Evolutionary conservation across 2,797 vertebrate species (phyloP), one percentile per base, ranked within the genome.

Genomic region (Liparis tanakae): DNA sequence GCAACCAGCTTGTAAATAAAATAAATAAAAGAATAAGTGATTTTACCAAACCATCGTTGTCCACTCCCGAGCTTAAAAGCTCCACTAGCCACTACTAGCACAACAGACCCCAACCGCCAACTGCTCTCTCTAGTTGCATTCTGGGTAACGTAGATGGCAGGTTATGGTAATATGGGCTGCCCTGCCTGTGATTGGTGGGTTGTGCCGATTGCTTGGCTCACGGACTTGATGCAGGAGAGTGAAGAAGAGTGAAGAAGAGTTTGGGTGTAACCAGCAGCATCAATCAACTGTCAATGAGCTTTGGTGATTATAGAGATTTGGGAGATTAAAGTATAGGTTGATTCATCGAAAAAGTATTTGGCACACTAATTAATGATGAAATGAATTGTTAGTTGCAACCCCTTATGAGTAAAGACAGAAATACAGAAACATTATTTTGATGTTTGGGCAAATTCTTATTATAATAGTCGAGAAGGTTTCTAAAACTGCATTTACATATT

Each of bases 401-500:
- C 44, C 14, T 34, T 22, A 41, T 18, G n/a, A 46, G 30, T 39
- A 12, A 41, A 58, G 20, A 48, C 22, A n/a, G 22, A 17, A 30
- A 48, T 18, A 39, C 13, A n/a, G 30, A n/a, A 20, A 59, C n/a
- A 50, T 22, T 41, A 51, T 48, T 55, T 50, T 33, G 10, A 66
- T 30, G 51, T 17, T 30, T 53, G 41, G 17, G 34, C 10, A 41
- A 5, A 53, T 57, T 59, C 20, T 17, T 22, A 56, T n/a, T 8
- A 34, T 20, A 30, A 30, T 30, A 30, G 2, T 30, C 25, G 25
- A 1, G 41, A 62, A n/a, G n/a, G 5, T n/a, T 39, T 51, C 36
- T 53, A 39, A 51, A 66, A 61, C 20, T n/a, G 17, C 5, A 62
- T 55, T 59, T 59, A 46, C 8, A 70, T 20, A 10, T 10, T 44